Evolutionary conservation across 1,140 invertebrate genomes (phyloP), one percentile per base, ranked within the genome.

Genomic region (Formica exsecta): DNA sequence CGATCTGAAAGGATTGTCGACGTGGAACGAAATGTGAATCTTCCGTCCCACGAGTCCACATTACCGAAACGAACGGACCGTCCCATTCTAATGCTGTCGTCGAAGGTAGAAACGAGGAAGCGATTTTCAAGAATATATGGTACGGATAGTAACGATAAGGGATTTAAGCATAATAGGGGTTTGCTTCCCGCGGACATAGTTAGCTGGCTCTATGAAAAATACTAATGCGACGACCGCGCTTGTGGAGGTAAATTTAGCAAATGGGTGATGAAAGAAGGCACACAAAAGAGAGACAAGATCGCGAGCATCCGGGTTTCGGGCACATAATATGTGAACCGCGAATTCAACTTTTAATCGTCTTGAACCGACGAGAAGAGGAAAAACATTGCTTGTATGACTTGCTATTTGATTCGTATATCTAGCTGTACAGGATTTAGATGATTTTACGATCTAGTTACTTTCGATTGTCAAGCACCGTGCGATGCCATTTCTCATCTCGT

Each of bases 221-320:
- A 93, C 92, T 93, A 93, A 94, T 94, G 92, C 92, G 90, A 92
- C 89, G 89, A 79, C n/a, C 90, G 76, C 48, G 86, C 81, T 88
- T 79, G 76, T 87, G 87, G 89, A 92, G 92, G 92, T 93, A 93
- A 94, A 95, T 95, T 94, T 94, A 88, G 90, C 91, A 91, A 92
- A 88, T 92, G 92, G 89, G 90, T 86, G 76, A 61, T 32, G 86
- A 51, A 51, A 19, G 3, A 77, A 87, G 84, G 89, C 89, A 87
- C 87, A 90, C 89, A 89, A 91, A 90, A 38, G 61, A 93, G 93
- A 93, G 93, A 92, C 92, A 93, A 93, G 92, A 88, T 29, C 44
- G 41, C n/a, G 80, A 68, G 57, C 65, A 19, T 13, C 57, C 71
- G 86, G 88, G 66, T 87, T 91, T 92, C 85, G 75, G 89, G 62